phyloP scores from a whole-genome alignment of 1,140 invertebrate species.

The Psix sp. region DNA sequence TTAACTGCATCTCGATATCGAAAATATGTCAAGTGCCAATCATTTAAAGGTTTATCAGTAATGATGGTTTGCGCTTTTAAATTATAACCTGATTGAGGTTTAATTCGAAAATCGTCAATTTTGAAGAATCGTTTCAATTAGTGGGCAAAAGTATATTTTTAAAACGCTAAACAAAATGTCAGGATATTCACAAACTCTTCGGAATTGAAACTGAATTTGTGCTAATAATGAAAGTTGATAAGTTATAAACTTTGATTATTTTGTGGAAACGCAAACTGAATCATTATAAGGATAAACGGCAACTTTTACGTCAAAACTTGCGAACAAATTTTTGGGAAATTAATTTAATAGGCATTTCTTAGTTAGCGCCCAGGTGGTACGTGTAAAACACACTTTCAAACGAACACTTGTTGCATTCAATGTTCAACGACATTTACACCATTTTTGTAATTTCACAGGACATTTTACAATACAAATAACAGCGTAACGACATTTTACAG shows the following conservation, averaged over 20 bases:
- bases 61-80: neutral
- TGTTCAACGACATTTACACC: conserved; percentile 34
- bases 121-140: too few species aligned
- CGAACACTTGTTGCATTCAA: conserved; percentile 39
- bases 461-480: conserved; percentile 1
- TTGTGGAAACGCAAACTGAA: too few species aligned
- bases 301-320: too few species aligned
- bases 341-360: neutral
- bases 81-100: neutral
- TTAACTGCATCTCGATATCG: too few species aligned
- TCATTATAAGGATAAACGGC: too few species aligned
- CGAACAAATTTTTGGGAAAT: neutral
- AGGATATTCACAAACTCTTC: too few species aligned
- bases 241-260: too few species aligned
- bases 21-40: neutral
- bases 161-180: too few species aligned
- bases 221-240: too few species aligned
- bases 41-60: neutral
- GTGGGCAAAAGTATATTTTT: too few species aligned
- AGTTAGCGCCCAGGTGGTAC: neutral
- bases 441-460: conserved; percentile 15
- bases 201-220: too few species aligned
- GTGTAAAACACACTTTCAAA: conserved; percentile 21
- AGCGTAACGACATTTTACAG: neutral
- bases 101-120: too few species aligned